Evolutionary conservation across 2,113 vertebrate genomes (phyloP).

Genomic region (Pelecanus crispus): DNA sequence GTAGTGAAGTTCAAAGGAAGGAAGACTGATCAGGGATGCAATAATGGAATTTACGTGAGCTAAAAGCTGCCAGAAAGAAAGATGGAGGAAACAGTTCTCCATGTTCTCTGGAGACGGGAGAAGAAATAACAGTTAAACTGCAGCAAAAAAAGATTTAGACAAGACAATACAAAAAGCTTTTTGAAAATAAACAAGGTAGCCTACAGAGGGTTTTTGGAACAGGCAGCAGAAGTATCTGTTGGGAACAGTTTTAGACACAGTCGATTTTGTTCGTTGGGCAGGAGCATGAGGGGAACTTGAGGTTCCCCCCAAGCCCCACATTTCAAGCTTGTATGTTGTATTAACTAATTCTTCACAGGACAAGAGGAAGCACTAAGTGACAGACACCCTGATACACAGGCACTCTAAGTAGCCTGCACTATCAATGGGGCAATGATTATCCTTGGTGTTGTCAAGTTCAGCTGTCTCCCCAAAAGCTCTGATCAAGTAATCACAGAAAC

Average conservation of each 20-base stretch:
- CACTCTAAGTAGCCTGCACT: not conserved
- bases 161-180: not conserved
- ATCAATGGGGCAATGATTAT: not conserved
- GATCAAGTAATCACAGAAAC: not conserved
- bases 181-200: not conserved
- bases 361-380: not conserved
- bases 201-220: not conserved
- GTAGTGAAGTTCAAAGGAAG: not conserved
- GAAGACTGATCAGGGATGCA: not conserved
- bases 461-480: not conserved
- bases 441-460: not conserved
- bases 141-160: not conserved
- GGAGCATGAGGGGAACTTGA: not conserved
- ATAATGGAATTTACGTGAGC: not conserved
- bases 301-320: not conserved
- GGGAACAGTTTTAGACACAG: not conserved
- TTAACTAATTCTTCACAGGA: not conserved
- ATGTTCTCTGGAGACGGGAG: not conserved
- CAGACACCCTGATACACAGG: not conserved
- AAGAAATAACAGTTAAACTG: not conserved
- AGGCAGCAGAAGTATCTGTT: not conserved
- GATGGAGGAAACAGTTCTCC: not conserved
- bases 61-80: not conserved
- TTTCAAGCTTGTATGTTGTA: not conserved
- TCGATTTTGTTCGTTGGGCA: not conserved